Evolutionary conservation across 2,113 vertebrate species (phyloP).

Genomic region (Procavia capensis): DNA sequence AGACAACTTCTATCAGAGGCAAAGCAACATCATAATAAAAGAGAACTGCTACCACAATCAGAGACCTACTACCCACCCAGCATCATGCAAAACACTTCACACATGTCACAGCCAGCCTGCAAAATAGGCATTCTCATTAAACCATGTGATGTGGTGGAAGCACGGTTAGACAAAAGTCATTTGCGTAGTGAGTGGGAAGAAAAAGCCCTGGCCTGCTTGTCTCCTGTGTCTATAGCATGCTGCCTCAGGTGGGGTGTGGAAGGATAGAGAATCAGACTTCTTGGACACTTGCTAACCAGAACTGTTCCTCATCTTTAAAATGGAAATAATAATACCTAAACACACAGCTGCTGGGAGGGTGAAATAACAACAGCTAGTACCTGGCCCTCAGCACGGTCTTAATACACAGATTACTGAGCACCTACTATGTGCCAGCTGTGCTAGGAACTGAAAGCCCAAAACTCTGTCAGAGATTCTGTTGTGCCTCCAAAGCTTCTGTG

Average conservation of each 20-base stretch:
- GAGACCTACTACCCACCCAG: background rate
- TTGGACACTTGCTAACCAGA: background rate
- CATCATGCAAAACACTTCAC: accelerated
- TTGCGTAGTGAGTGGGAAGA: background rate
- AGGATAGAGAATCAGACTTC: background rate
- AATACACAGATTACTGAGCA: background rate
- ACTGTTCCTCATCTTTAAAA: background rate
- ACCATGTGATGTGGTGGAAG: background rate
- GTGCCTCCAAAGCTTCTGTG: background rate
- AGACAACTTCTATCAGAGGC: background rate
- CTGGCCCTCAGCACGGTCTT: background rate
- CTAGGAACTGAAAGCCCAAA: background rate
- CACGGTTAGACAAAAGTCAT: background rate
- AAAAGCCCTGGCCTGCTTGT: background rate
- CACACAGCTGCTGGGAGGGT: background rate
- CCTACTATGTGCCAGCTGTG: background rate
- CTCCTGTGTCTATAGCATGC: background rate
- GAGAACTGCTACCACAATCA: background rate
- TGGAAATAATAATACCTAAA: background rate
- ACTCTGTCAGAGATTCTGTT: background rate
- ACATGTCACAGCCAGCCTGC: background rate
- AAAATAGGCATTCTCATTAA: background rate
- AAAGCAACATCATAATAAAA: background rate
- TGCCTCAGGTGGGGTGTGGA: background rate
- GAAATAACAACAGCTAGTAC: background rate